Evolutionary conservation across 2,888 invertebrate species (phyloP).

Genomic region (Coenonympha glycerion): DNA sequence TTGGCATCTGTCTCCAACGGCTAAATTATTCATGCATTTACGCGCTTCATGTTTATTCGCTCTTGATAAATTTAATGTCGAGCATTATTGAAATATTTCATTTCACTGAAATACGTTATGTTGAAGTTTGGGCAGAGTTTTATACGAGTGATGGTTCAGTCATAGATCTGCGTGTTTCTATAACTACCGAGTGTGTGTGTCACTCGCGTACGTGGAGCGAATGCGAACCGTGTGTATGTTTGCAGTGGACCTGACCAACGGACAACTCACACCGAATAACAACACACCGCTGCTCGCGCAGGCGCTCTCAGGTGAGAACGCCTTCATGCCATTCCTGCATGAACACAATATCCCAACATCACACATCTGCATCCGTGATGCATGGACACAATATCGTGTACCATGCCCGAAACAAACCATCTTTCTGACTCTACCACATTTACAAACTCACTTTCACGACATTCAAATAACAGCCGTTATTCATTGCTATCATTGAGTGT

Average conservation of each 20-base stretch:
- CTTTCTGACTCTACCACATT: no score
- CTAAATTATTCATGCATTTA: conserved; percentile 73
- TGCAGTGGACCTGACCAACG: conserved; percentile 96
- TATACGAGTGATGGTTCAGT: conserved; percentile 60
- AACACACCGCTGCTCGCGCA: conserved; percentile 96
- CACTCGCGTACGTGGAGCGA: conserved; percentile 64
- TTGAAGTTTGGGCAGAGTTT: not conserved
- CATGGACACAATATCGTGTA: no score
- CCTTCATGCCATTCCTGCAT: conserved; percentile 32
- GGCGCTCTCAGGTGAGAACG: conserved; percentile 91
- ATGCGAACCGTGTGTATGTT: conserved; percentile 81
- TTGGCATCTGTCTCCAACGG: conserved; percentile 64
- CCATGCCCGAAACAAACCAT: no score
- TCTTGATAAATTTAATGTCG: conserved; percentile 48
- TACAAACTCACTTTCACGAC: no score
- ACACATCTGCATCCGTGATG: no score
- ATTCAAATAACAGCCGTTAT: no score
- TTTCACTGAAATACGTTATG: not conserved
- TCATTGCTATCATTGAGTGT: no score
- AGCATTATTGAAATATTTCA: not conserved
- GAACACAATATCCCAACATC: no score
- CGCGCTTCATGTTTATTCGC: conserved; percentile 62
- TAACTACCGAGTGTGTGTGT: conserved; percentile 56
- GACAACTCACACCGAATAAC: conserved; percentile 96
- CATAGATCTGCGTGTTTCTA: conserved; percentile 56